These are phyloP conservation scores for Platysternon megacephalum DNA, from an alignment of 2,113 vertebrate species.

Conservation along the genomic window DNA sequence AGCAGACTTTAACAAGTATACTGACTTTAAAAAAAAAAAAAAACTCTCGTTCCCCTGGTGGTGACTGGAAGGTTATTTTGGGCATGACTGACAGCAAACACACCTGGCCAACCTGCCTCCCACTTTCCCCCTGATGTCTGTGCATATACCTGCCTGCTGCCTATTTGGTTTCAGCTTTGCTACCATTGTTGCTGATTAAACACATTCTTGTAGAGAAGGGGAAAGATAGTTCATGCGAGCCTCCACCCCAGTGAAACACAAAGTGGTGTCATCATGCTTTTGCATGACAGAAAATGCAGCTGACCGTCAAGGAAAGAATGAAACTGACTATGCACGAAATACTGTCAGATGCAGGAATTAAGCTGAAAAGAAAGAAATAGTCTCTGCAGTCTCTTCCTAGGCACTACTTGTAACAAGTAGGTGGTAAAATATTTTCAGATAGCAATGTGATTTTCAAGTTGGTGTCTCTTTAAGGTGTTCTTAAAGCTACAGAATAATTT, in stretches of 20 bases:
- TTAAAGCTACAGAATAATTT: not conserved
- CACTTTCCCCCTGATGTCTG: not conserved
- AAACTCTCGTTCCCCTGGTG: not conserved
- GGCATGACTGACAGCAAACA: not conserved
- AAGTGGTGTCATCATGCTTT: not conserved
- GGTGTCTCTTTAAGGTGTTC: not conserved
- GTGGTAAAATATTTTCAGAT: not conserved
- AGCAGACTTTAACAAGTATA: not conserved
- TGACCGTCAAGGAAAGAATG: not conserved
- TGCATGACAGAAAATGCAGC: not conserved
- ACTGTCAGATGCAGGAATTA: not conserved
- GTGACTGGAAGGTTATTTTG: not conserved
- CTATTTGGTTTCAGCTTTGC: not conserved
- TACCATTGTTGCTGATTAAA: fast-evolving
- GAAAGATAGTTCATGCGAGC: not conserved
- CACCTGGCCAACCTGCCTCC: not conserved
- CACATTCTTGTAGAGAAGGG: not conserved
- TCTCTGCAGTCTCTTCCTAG: not conserved
- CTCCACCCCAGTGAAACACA: not conserved
- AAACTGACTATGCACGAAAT: not conserved
- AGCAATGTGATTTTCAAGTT: not conserved
- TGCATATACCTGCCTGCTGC: not conserved
- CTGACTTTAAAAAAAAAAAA: not conserved
- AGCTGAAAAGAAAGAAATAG: not conserved
- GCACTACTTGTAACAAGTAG: not conserved